Base-by-base conservation (phyloP, 2,888 invertebrate genomes). In the Drosophila kanekoi region DNA sequence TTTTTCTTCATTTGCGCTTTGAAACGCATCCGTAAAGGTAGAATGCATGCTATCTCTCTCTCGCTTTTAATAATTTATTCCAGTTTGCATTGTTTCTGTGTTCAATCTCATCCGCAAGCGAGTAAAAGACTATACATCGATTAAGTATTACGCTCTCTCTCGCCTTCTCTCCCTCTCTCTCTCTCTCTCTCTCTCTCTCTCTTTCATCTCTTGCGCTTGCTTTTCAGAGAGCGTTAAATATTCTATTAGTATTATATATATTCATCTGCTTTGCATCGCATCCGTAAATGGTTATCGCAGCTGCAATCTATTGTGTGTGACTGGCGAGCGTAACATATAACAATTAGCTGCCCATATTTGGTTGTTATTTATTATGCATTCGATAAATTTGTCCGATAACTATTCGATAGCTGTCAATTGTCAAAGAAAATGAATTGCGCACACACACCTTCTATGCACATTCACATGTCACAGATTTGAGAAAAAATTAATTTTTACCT, bases 361-460 rank as follows among this genome's bases (percentile, higher is more conserved):
- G 44, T 23, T 44, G 32, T 63, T 49, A 64, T 51, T 64, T 59
- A 53, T 33, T 61, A 20, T 37, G 33, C 43, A 60, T 69, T 72
- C 66, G 67, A 68, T 82, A 64, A 59, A 66, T 57, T 47, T 69
- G 60, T 69, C 67, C 66, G 86, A 82, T 83, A 81, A 79, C 75
- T 62, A 66, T 75, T 79, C 77, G 69, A 72, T 72, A 71, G 65
- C 65, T 83, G 67, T 73, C 67, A 77, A 58, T 53, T 72, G 69
- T 79, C 76, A 82, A 58, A 48, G 56, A 47, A 70, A 83, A 77
- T 81, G 67, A 81, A 81, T 81, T 73, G 81, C 54, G 41, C 58
- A 68, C 87, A 81, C 44, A 45, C 54, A 44, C 53, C 78, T 68
- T 73, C 38, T 54, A 35, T 20, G 43, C 52, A 68, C 68, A 68